phyloP scores from a whole-genome alignment of 2,888 invertebrate species.

The Platycheirus rosarum region DNA sequence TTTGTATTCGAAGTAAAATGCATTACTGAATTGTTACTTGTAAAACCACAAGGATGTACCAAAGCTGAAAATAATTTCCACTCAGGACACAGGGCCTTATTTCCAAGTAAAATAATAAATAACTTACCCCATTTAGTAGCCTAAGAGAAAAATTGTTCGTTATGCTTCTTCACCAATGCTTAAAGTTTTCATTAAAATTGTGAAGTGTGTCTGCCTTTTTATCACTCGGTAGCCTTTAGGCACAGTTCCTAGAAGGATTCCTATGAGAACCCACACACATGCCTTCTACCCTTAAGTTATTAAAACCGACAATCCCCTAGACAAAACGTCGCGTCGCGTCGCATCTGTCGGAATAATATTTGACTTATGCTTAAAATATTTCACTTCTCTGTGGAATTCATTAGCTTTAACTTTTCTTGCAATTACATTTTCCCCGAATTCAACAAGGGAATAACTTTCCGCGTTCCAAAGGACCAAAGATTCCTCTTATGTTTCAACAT shows the following conservation, averaged over 20 bases:
- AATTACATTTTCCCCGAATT: slow-evolving; percentile 12
- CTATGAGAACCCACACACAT: too few species aligned
- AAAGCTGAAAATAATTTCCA: background rate
- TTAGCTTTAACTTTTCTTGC: background rate
- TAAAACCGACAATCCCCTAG: too few species aligned
- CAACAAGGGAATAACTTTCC: background rate
- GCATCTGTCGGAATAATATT: too few species aligned
- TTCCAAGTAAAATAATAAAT: too few species aligned
- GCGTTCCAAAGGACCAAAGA: background rate
- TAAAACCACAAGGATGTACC: background rate
- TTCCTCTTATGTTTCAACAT: background rate
- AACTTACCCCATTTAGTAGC: too few species aligned
- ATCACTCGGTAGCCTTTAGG: too few species aligned
- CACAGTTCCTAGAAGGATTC: too few species aligned
- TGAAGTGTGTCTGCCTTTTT: background rate
- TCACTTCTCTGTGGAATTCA: background rate
- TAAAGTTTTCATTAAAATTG: background rate
- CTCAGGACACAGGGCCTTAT: too few species aligned
- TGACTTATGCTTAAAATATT: too few species aligned
- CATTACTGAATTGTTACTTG: slow-evolving; percentile 26
- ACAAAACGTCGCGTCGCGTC: too few species aligned
- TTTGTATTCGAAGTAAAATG: background rate
- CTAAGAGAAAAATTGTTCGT: too few species aligned
- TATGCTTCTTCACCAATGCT: background rate
- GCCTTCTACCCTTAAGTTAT: too few species aligned